A percentile compares a stretch with the other conserved stretches of the same genome.
Evolutionary conservation across 2,888 invertebrate species (phyloP).

Genomic region (Stenurella melanura): DNA sequence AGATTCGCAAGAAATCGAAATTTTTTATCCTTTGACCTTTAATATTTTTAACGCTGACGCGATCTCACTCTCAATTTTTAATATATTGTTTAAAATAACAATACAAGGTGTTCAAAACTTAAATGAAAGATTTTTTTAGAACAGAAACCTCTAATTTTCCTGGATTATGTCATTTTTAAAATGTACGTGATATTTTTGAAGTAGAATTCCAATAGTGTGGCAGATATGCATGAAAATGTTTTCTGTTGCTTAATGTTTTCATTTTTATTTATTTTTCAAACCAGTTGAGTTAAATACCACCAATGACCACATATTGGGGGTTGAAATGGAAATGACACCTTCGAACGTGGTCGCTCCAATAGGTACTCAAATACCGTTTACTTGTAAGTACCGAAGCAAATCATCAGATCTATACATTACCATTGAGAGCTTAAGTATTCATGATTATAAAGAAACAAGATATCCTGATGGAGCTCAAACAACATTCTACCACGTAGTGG

Average conservation of each 20-base stretch:
- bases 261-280: slow-evolving; percentile 36
- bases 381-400: slow-evolving; percentile 74
- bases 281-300: slow-evolving; percentile 33
- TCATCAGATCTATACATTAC: slow-evolving; percentile 52
- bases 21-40: too few species aligned
- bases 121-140: too few species aligned
- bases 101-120: too few species aligned
- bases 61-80: too few species aligned
- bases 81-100: too few species aligned
- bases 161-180: too few species aligned
- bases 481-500: slow-evolving; percentile 68
- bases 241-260: slow-evolving; percentile 31
- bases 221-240: slow-evolving; percentile 24
- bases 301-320: slow-evolving; percentile 45
- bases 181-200: background rate
- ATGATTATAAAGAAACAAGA: slow-evolving; percentile 47
- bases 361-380: slow-evolving; percentile 72
- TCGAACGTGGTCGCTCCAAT: slow-evolving; percentile 70
- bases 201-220: slow-evolving; percentile 11
- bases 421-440: slow-evolving; percentile 55
- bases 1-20: too few species aligned
- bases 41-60: too few species aligned
- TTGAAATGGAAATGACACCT: slow-evolving; percentile 73
- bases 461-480: slow-evolving; percentile 53
- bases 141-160: too few species aligned